Percentiles rank a stretch among this genome's conserved stretches.
Evolutionary conservation across 2,113 vertebrate species (phyloP).

Genomic region (Barbus barbus): DNA sequence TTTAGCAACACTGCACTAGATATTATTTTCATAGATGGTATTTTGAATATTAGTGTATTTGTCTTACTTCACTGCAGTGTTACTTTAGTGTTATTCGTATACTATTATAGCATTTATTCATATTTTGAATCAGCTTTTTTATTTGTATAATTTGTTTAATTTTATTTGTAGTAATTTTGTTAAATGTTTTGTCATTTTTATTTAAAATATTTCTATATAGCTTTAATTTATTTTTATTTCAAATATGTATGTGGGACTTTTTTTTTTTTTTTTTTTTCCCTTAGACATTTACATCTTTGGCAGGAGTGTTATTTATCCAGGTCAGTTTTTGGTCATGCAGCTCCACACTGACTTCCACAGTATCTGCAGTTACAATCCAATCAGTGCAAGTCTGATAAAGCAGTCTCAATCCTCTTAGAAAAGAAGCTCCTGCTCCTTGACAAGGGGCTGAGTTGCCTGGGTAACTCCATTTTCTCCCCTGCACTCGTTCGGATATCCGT

Average conservation of each 20-base stretch:
- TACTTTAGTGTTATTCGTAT: too few relatives aligned
- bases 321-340: not conserved
- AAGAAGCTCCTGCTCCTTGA: constrained; percentile 61
- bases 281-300: not conserved
- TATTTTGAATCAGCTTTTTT: not conserved
- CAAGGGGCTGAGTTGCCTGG: constrained; percentile 53
- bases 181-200: not conserved
- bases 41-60: too few relatives aligned
- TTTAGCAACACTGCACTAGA: too few relatives aligned
- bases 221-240: not conserved
- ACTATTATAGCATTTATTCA: too few relatives aligned
- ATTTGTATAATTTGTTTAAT: not conserved
- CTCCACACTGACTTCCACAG: constrained; percentile 22
- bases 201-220: not conserved
- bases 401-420: constrained; percentile 72
- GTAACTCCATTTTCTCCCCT: constrained; percentile 58
- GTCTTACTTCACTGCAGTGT: too few relatives aligned
- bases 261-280: too few relatives aligned
- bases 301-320: not conserved
- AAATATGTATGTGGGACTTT: too few relatives aligned
- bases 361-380: constrained; percentile 45
- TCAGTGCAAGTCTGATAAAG: constrained; percentile 55
- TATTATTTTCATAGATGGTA: too few relatives aligned
- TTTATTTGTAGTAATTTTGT: not conserved
- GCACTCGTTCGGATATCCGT: constrained; percentile 65